Evolutionary conservation across 2,888 invertebrate species (phyloP).

Genomic region (Adelognathus sp.): DNA sequence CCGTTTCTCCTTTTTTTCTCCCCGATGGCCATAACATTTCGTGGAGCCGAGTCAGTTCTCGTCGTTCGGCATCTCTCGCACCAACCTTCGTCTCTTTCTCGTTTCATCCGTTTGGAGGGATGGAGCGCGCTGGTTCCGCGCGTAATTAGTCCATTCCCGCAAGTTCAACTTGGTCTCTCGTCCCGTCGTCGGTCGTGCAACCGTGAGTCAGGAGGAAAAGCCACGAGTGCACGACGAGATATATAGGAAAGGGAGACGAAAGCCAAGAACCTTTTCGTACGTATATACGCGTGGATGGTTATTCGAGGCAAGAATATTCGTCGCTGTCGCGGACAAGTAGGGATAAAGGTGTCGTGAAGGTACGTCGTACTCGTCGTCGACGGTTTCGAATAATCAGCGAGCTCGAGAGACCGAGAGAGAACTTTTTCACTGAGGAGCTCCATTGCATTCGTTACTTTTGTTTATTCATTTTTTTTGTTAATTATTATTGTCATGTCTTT

Average conservation of each 20-base stretch:
- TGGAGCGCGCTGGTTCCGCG: slow-evolving; percentile 43
- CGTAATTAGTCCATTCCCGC: slow-evolving; percentile 68
- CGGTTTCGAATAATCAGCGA: slow-evolving; percentile 15
- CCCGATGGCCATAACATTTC: slow-evolving; percentile 2
- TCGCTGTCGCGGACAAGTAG: background rate
- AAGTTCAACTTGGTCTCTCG: slow-evolving; percentile 57
- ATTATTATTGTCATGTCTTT: no score
- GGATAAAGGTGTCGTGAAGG: background rate
- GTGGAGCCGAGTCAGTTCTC: slow-evolving; percentile 7
- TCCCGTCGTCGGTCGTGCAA: slow-evolving; percentile 23
- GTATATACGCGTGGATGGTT: background rate
- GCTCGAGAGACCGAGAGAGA: background rate
- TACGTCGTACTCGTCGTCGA: background rate
- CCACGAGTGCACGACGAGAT: slow-evolving; percentile 9
- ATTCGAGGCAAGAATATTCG: slow-evolving; percentile 22
- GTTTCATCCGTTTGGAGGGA: slow-evolving; percentile 46
- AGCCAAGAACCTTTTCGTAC: slow-evolving; percentile 19
- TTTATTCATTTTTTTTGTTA: background rate
- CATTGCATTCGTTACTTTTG: slow-evolving; percentile 3
- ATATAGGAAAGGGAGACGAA: slow-evolving; percentile 12
- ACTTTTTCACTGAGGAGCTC: slow-evolving; percentile 14
- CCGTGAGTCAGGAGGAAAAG: slow-evolving; percentile 31
- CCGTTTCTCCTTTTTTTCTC: slow-evolving; percentile 24
- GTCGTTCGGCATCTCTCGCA: slow-evolving; percentile 33
- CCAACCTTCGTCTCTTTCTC: no score